These are phyloP conservation scores for Vulpes ferrilata DNA, from an alignment of 2,113 vertebrate species.

Conservation along the genomic window DNA sequence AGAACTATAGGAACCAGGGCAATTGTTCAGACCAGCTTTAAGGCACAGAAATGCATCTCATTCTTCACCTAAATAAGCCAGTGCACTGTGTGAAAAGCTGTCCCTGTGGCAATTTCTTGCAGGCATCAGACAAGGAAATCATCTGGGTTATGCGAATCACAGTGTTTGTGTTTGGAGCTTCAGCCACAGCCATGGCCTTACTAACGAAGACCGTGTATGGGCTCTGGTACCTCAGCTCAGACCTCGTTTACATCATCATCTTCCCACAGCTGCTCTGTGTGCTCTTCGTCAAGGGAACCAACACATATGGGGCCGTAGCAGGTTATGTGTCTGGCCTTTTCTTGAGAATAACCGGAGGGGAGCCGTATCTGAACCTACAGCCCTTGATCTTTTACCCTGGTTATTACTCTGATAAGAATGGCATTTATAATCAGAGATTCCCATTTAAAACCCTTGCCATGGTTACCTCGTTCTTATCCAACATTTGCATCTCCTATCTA, in stretches of 20 bases:
- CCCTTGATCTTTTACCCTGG: slow-evolving; percentile 97
- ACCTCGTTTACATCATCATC: slow-evolving; percentile 98
- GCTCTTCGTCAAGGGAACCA: slow-evolving; percentile 97
- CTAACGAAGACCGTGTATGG: slow-evolving; percentile 96
- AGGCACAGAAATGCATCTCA: background rate
- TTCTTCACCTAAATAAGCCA: background rate
- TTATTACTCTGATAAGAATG: slow-evolving; percentile 90
- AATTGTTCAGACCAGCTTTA: background rate
- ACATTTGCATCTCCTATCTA: slow-evolving; percentile 93
- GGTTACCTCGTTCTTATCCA: slow-evolving; percentile 94
- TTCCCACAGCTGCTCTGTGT: slow-evolving; percentile 98
- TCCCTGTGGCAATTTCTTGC: slow-evolving; percentile 72
- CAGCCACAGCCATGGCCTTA: slow-evolving; percentile 97
- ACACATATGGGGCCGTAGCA: slow-evolving; percentile 96
- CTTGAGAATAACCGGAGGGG: slow-evolving; percentile 95
- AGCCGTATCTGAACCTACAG: slow-evolving; percentile 95
- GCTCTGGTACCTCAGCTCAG: slow-evolving; percentile 98
- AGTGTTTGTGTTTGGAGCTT: slow-evolving; percentile 95
- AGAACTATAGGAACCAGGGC: background rate
- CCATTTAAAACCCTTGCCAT: slow-evolving; percentile 97
- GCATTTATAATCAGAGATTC: slow-evolving; percentile 93
- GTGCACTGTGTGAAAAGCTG: background rate
- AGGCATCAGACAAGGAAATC: slow-evolving; percentile 97
- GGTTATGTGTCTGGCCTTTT: slow-evolving; percentile 95
- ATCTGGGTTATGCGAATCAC: slow-evolving; percentile 98